Evolutionary conservation across 2,888 invertebrate species (phyloP).

Genomic region (Leptinotarsa haldemani): DNA sequence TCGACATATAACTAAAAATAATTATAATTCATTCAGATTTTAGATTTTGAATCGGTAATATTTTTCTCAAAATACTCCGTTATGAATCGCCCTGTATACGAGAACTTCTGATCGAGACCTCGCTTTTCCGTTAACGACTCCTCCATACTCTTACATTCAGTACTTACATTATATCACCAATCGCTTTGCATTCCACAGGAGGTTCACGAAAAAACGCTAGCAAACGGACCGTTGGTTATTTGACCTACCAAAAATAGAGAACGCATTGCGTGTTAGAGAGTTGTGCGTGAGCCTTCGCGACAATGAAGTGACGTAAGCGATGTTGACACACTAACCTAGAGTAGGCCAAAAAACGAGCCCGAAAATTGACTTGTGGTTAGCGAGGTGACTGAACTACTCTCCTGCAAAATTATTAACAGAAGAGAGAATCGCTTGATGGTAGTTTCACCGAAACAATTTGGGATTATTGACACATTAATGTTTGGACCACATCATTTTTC

Average conservation of each 20-base stretch:
- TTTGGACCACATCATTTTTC: conserved; percentile 29
- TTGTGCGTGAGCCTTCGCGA: conserved; percentile 25
- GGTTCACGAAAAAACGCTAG: neutral
- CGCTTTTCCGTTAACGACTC: neutral
- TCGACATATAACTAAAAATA: too few relatives aligned
- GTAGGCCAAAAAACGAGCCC: conserved; percentile 44
- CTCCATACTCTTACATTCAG: too few relatives aligned
- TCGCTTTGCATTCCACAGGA: conserved; percentile 5
- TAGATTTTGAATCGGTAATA: too few relatives aligned
- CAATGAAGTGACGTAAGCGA: conserved; percentile 27
- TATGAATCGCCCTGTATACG: neutral
- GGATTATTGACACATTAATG: conserved; percentile 50
- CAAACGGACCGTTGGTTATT: conserved; percentile 1
- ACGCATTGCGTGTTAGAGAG: conserved; percentile 28
- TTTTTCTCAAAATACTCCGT: too few relatives aligned
- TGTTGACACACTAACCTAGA: conserved; percentile 51
- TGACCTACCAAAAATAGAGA: conserved; percentile 10
- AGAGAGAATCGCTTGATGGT: conserved; percentile 40
- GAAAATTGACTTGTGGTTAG: conserved; percentile 26
- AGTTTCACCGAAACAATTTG: conserved; percentile 55
- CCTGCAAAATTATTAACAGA: conserved; percentile 27
- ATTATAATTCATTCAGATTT: too few relatives aligned
- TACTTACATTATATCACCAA: neutral
- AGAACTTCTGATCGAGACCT: neutral
- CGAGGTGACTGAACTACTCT: conserved; percentile 45